Percentiles rank a stretch among this genome's conserved stretches.
phyloP scores from a whole-genome alignment of 2,113 vertebrate genomes.

The Rhinolophus sinicus region DNA sequence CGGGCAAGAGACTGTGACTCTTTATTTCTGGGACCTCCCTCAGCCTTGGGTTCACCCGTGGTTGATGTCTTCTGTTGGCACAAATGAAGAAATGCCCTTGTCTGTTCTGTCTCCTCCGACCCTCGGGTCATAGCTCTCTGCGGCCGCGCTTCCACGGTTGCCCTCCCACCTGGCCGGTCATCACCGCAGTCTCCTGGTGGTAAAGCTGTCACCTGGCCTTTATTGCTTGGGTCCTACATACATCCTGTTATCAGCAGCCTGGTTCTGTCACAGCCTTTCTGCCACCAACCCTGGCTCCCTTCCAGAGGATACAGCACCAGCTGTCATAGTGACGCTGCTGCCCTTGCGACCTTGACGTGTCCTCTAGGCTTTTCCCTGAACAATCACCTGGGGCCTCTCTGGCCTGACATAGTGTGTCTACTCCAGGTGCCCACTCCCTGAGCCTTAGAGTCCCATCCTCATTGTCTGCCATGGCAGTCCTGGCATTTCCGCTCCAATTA shows the following conservation, averaged over 20 bases:
- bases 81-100: background rate
- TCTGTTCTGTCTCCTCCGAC: background rate
- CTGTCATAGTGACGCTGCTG: rapidly evolving
- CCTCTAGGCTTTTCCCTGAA: background rate
- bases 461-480: rapidly evolving
- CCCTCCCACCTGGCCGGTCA: background rate
- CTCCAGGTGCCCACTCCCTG: rapidly evolving
- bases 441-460: background rate
- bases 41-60: background rate
- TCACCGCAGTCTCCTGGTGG: rapidly evolving
- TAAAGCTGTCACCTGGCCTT: background rate
- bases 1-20: background rate
- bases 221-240: rapidly evolving
- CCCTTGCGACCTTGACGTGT: rapidly evolving
- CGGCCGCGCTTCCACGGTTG: background rate
- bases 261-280: background rate
- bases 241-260: rapidly evolving
- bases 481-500: background rate
- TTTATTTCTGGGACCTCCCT: background rate
- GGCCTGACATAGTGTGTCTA: background rate
- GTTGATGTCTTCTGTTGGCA: background rate
- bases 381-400: background rate
- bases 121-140: no score
- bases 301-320: rapidly evolving
- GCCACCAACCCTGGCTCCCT: background rate